These are phyloP conservation scores for Macrocentrus cingulum DNA, from an alignment of 1,140 invertebrate species.

Conservation along the genomic window DNA sequence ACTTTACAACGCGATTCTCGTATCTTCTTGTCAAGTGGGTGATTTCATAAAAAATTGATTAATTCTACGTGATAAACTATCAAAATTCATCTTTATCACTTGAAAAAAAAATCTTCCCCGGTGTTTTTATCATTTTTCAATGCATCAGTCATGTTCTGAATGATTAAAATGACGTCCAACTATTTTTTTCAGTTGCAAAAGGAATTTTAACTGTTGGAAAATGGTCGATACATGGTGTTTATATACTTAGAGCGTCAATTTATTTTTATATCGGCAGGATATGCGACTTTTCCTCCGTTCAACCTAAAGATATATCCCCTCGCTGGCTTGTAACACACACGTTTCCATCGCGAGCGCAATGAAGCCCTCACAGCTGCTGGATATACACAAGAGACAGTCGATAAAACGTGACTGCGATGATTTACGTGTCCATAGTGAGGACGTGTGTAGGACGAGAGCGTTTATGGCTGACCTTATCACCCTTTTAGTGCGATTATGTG, in stretches of 20 bases:
- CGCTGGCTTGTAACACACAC: neutral
- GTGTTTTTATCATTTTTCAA: too few species aligned
- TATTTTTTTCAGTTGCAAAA: too few species aligned
- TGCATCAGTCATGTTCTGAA: too few species aligned
- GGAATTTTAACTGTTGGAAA: too few species aligned
- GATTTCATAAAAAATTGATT: too few species aligned
- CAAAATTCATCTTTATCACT: too few species aligned
- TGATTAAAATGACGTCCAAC: too few species aligned
- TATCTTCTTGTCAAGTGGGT: neutral
- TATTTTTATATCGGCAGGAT: neutral
- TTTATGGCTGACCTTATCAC: conserved; percentile 20
- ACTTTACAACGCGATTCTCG: conserved; percentile 8
- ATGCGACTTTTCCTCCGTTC: too few species aligned
- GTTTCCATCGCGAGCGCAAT: conserved; percentile 8
- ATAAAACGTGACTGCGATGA: conserved; percentile 27
- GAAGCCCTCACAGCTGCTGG: conserved; percentile 14
- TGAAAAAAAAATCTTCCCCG: too few species aligned
- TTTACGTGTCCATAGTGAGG: conserved; percentile 15
- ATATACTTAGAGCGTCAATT: neutral
- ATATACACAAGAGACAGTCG: conserved; percentile 12
- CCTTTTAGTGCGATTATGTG: conserved; percentile 16
- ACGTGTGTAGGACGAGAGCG: neutral
- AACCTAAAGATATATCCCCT: too few species aligned
- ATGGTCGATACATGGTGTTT: too few species aligned
- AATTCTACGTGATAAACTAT: too few species aligned